Evolutionary conservation across 2,888 invertebrate genomes (phyloP).

Genomic region (Caenorhabditis drosophilae): DNA sequence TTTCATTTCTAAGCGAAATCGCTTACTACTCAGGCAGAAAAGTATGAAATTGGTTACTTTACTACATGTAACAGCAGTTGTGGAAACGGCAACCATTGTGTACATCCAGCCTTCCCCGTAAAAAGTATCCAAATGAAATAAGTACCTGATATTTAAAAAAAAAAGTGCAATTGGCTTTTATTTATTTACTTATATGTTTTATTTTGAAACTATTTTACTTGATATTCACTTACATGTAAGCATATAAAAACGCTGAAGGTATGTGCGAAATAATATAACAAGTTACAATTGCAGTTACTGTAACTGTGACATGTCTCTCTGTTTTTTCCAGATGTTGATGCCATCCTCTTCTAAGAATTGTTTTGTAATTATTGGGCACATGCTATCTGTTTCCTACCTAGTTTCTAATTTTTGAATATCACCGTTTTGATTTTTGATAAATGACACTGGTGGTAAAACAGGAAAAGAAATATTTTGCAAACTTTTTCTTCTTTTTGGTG

Average conservation of each 20-base stretch:
- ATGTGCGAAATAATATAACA: constrained; percentile 51
- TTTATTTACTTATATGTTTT: background rate
- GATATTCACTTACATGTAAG: constrained; percentile 37
- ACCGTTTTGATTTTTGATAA: no score
- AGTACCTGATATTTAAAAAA: constrained; percentile 44
- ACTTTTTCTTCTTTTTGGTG: no score
- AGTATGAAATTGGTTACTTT: constrained; percentile 53
- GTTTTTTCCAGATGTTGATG: constrained; percentile 44
- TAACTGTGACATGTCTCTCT: constrained; percentile 53
- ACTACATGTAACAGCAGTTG: constrained; percentile 43
- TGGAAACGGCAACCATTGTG: constrained; percentile 34
- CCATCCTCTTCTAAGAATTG: constrained; percentile 36
- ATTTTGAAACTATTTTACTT: background rate
- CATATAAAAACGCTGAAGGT: constrained; percentile 48
- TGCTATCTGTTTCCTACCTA: no score
- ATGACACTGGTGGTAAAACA: background rate
- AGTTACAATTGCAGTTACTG: constrained; percentile 50
- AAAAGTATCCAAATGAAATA: constrained; percentile 33
- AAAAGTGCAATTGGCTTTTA: background rate
- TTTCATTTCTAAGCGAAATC: constrained; percentile 45
- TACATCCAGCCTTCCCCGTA: constrained; percentile 38
- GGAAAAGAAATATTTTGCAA: background rate
- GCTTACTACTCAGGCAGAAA: constrained; percentile 54
- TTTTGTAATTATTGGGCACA: background rate
- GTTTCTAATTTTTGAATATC: no score